Evolutionary conservation across 2,888 invertebrate species (phyloP).

Genomic region (Trisateles emortualis): DNA sequence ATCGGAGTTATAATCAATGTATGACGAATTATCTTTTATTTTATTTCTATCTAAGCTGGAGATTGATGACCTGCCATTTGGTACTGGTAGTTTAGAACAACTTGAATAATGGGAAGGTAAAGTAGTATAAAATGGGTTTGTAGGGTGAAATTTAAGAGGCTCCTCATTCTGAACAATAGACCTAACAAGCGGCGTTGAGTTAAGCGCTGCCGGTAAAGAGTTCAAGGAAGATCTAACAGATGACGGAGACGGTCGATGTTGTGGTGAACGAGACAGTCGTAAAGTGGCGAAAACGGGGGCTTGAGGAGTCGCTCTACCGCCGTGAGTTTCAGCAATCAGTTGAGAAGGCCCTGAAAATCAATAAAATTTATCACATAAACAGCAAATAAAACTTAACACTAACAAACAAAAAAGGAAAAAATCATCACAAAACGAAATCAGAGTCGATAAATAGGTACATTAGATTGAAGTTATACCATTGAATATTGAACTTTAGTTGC

Average conservation of each 20-base stretch:
- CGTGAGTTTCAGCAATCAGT: conserved; percentile 70
- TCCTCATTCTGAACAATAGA: conserved; percentile 67
- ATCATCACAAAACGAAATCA: conserved; percentile 39
- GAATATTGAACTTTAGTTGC: conserved; percentile 43
- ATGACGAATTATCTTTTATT: conserved; percentile 59
- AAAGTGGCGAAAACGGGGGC: conserved; percentile 81
- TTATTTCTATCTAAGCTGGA: conserved; percentile 77
- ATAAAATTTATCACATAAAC: conserved; percentile 29
- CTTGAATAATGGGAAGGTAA: conserved; percentile 76
- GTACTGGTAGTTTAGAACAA: conserved; percentile 79
- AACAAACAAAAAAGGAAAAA: conserved; percentile 38
- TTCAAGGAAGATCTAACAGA: conserved; percentile 66
- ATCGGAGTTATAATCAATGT: conserved; percentile 60
- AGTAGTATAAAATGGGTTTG: conserved; percentile 83
- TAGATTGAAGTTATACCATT: conserved; percentile 26
- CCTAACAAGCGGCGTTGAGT: conserved; percentile 71
- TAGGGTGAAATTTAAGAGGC: conserved; percentile 76
- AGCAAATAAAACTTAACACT: conserved; percentile 34
- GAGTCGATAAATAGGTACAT: conserved; percentile 36
- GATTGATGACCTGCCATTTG: conserved; percentile 69
- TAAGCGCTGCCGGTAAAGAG: conserved; percentile 68
- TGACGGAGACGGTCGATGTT: conserved; percentile 60
- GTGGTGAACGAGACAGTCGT: conserved; percentile 68
- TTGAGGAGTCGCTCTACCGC: conserved; percentile 71
- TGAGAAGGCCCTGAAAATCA: conserved; percentile 79